These are phyloP conservation scores for Carassius auratus DNA, from an alignment of 2,113 vertebrate species.

Conservation along the genomic window DNA sequence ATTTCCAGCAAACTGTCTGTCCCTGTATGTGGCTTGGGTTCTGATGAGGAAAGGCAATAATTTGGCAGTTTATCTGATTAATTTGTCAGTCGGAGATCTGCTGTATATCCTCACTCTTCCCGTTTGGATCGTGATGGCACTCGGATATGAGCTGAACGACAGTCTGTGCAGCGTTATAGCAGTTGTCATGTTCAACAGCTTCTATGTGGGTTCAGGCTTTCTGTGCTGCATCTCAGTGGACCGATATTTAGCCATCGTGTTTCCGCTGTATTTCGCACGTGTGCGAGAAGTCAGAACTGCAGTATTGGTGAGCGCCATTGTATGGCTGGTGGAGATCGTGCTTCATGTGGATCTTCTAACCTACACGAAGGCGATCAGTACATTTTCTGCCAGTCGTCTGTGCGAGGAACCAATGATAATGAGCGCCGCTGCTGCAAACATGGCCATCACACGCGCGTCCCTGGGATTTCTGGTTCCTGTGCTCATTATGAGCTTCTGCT, in stretches of 20 bases:
- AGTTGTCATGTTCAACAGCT: slow-evolving; percentile 85
- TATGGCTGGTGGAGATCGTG: slow-evolving; percentile 81
- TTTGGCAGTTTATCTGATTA: slow-evolving; percentile 81
- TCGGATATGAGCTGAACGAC: slow-evolving; percentile 67
- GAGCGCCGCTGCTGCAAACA: slow-evolving; percentile 61
- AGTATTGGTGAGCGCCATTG: slow-evolving; percentile 63
- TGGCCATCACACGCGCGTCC: slow-evolving; percentile 77
- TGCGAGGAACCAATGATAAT: slow-evolving; percentile 80
- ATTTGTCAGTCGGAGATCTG: slow-evolving; percentile 81
- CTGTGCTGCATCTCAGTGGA: slow-evolving; percentile 88
- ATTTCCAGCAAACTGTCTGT: slow-evolving; percentile 84
- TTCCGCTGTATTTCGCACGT: slow-evolving; percentile 78
- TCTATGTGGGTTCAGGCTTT: slow-evolving; percentile 85
- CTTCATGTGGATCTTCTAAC: slow-evolving; percentile 72
- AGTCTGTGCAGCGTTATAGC: slow-evolving; percentile 79
- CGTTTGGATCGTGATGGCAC: slow-evolving; percentile 82
- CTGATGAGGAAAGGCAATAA: slow-evolving; percentile 82
- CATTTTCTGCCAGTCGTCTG: slow-evolving; percentile 67
- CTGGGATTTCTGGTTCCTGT: slow-evolving; percentile 83
- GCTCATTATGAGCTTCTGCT: slow-evolving; percentile 79
- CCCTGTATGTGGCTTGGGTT: slow-evolving; percentile 81
- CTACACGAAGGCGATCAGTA: slow-evolving; percentile 69
- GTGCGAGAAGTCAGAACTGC: slow-evolving; percentile 79
- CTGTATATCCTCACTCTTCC: slow-evolving; percentile 80
- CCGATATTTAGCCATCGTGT: slow-evolving; percentile 82